Percentiles rank a stretch among this genome's conserved stretches.
phyloP scores from a whole-genome alignment of 1,140 invertebrate genomes.

The Ptiloglossa arizonensis region DNA sequence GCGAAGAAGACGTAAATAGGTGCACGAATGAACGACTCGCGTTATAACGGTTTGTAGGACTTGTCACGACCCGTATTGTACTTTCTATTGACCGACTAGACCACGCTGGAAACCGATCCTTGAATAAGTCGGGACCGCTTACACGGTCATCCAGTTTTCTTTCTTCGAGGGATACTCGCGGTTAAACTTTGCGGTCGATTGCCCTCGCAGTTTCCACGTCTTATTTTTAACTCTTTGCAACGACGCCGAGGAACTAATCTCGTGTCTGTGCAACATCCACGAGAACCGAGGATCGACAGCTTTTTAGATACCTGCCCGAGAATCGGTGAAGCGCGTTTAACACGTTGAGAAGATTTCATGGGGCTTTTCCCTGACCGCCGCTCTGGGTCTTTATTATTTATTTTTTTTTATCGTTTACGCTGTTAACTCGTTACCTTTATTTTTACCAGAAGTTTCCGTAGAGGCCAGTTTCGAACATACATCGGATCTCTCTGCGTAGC shows the following conservation, averaged over 20 bases:
- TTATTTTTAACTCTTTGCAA: slow-evolving; percentile 34
- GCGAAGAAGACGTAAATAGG: background rate
- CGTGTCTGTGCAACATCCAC: background rate
- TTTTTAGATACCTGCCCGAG: background rate
- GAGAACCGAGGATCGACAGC: background rate
- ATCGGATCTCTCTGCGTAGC: no score
- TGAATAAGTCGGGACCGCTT: slow-evolving; percentile 9
- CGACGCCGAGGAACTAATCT: slow-evolving; percentile 5
- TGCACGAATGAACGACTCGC: background rate
- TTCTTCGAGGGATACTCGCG: background rate
- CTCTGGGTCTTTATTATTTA: background rate
- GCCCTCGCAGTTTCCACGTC: slow-evolving; percentile 2
- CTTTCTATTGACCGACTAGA: slow-evolving; percentile 44
- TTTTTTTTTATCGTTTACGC: no score
- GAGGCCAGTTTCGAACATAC: no score
- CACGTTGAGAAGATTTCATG: no score
- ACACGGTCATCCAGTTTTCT: background rate
- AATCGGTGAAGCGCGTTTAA: background rate
- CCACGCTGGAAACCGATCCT: slow-evolving; percentile 16
- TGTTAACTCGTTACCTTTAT: no score
- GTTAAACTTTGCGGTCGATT: slow-evolving; percentile 24
- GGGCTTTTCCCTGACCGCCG: no score
- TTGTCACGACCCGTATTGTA: slow-evolving; percentile 35
- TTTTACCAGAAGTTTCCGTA: no score
- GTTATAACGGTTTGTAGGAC: slow-evolving; percentile 28